Evolutionary conservation across 2,113 vertebrate species (phyloP).

Genomic region (Prionailurus bengalensis): DNA sequence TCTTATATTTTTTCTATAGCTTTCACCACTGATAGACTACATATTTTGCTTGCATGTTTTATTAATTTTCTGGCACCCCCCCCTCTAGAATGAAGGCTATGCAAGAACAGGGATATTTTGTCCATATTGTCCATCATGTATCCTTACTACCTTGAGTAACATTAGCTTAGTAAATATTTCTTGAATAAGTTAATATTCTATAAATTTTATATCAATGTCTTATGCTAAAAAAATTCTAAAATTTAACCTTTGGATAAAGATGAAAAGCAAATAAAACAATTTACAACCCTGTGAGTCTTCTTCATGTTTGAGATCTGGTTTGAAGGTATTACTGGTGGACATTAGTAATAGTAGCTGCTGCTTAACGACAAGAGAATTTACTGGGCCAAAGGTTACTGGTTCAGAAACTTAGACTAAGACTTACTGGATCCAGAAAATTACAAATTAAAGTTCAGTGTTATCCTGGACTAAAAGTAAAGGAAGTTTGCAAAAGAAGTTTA

Average conservation of each 20-base stretch:
- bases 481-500: slow-evolving; percentile 58
- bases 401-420: neutral
- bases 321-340: neutral
- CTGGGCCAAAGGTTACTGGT: neutral
- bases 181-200: slow-evolving; percentile 27
- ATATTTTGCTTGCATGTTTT: neutral
- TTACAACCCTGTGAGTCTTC: neutral
- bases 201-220: neutral
- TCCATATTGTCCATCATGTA: neutral
- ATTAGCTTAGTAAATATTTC: slow-evolving; percentile 29
- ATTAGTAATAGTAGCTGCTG: neutral
- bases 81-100: neutral
- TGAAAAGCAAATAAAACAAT: neutral
- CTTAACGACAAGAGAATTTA: neutral
- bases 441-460: neutral
- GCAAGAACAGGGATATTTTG: neutral
- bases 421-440: neutral
- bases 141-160: neutral
- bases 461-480: slow-evolving; percentile 6
- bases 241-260: neutral
- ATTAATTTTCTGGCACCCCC: neutral
- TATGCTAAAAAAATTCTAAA: slow-evolving; percentile 26
- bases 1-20: neutral
- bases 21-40: neutral
- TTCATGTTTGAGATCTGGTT: neutral